Conservation (phyloP, 2,113 vertebrate species). For the Calypte anna region DNA sequence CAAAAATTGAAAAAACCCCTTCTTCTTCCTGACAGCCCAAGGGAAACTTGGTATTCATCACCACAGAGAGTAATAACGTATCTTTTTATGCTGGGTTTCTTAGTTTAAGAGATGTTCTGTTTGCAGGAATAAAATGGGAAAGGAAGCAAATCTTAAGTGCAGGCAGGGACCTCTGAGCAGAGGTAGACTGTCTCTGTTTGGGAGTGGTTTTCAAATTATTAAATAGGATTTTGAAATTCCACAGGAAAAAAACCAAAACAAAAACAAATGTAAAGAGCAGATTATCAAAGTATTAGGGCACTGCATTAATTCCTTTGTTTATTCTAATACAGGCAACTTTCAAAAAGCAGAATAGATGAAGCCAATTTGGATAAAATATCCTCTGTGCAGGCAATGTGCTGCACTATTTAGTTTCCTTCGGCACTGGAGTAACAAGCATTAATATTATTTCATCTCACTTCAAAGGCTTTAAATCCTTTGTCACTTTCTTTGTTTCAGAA, state of each 20-base stretch:
- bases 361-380: background rate
- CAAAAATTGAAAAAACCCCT: background rate
- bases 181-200: background rate
- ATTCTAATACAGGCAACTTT: background rate
- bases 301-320: background rate
- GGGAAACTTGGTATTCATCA: background rate
- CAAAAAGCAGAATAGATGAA: background rate
- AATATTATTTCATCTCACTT: background rate
- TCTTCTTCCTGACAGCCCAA: background rate
- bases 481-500: background rate
- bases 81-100: constrained; percentile 27
- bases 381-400: background rate
- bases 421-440: background rate
- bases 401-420: background rate
- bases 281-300: background rate
- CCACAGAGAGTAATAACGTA: background rate
- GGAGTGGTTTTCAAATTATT: background rate
- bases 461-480: background rate
- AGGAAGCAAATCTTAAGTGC: background rate
- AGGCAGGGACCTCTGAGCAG: background rate
- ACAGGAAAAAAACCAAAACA: background rate
- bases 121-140: background rate
- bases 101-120: background rate
- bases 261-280: background rate
- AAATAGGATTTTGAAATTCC: background rate